Evolutionary conservation across 2,797 vertebrate genomes (phyloP).

Genomic region (Fratercula arctica): DNA sequence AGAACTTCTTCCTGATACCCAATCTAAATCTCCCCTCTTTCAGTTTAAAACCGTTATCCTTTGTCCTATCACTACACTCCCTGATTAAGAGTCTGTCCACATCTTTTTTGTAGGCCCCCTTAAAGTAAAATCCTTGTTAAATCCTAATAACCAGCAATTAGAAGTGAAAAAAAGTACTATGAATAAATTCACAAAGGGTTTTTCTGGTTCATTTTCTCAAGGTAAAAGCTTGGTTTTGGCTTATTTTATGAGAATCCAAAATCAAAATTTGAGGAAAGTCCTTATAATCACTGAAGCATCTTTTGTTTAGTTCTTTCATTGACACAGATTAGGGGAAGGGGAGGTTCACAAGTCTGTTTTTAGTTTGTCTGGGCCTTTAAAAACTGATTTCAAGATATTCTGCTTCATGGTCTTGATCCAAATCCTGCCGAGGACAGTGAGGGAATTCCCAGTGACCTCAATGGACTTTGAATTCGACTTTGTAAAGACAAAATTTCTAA

Average conservation of each 20-base stretch:
- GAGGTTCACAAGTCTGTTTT: background rate
- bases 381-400: constrained; percentile 30
- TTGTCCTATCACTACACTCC: background rate
- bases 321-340: background rate
- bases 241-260: background rate
- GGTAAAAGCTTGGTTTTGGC: background rate
- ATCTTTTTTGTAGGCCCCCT: background rate
- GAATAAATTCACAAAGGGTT: background rate
- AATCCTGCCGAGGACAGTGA: background rate
- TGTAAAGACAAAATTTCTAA: background rate
- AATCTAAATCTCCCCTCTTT: background rate
- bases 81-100: background rate
- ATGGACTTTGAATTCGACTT: background rate
- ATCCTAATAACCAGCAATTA: background rate
- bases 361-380: constrained; percentile 7
- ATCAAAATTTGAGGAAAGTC: background rate
- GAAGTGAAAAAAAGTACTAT: background rate
- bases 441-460: background rate
- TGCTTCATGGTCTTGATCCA: constrained; percentile 7
- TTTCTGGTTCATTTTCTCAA: background rate
- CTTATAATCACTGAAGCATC: background rate
- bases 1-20: background rate
- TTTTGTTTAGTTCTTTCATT: background rate
- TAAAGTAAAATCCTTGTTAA: background rate
- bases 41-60: background rate